Evolutionary conservation across 2,113 vertebrate species (phyloP).

Genomic region (Passer montanus): DNA sequence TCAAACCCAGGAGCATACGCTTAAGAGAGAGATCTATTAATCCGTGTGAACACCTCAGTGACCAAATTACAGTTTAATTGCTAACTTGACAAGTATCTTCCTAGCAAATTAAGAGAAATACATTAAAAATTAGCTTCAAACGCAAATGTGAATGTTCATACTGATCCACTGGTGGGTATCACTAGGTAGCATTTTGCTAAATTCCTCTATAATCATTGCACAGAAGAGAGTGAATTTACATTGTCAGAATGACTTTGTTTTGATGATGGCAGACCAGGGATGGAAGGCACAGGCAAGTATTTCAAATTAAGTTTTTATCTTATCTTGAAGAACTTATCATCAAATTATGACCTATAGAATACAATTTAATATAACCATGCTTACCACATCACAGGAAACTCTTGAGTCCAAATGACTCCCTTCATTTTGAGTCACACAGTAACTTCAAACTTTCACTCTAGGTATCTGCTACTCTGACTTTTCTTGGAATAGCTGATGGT

Average conservation of each 20-base stretch:
- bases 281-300: neutral
- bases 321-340: neutral
- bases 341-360: neutral
- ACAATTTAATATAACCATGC: neutral
- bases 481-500: neutral
- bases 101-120: slow-evolving; percentile 50
- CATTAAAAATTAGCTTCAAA: slow-evolving; percentile 61
- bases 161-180: slow-evolving; percentile 20
- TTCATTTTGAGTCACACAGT: neutral
- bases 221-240: neutral
- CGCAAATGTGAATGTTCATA: slow-evolving; percentile 47
- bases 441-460: neutral
- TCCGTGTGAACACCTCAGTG: slow-evolving; percentile 67
- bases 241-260: slow-evolving; percentile 7
- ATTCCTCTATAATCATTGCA: slow-evolving; percentile 5
- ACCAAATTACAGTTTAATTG: slow-evolving; percentile 73
- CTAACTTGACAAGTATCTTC: slow-evolving; percentile 56
- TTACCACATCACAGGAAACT: neutral
- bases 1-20: slow-evolving; percentile 53
- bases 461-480: neutral
- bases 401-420: neutral
- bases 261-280: neutral
- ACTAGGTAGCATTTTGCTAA: slow-evolving; percentile 3
- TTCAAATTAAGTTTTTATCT: neutral
- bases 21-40: slow-evolving; percentile 70